These are phyloP conservation scores for Trididemnum clinides DNA, from an alignment of 23 tunicate genomes.

Conservation along the genomic window DNA sequence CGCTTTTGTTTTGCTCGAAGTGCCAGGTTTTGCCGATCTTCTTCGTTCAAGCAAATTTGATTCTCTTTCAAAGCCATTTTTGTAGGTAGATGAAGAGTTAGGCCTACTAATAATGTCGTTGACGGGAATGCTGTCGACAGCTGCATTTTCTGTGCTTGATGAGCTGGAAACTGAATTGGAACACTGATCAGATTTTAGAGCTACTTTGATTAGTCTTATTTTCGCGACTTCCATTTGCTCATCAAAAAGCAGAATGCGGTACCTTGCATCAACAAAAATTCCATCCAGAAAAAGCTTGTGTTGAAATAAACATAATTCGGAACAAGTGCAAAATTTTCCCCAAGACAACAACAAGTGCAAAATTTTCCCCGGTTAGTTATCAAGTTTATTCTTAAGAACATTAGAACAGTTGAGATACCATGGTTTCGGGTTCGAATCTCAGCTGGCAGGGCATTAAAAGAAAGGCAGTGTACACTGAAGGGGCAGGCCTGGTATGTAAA, in stretches of 20 bases:
- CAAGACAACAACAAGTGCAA: no score
- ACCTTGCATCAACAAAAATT: no score
- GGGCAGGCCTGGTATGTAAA: no score
- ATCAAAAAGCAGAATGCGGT: no score
- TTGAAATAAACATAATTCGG: not conserved
- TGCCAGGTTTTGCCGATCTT: not conserved
- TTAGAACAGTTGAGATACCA: no score
- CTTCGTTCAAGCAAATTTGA: conserved; percentile 1
- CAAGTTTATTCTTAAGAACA: no score
- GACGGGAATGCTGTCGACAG: not conserved
- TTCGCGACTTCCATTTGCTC: not conserved
- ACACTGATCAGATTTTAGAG: not conserved
- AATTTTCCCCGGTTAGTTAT: no score
- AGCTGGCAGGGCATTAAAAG: no score
- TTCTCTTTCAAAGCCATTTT: not conserved
- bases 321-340: no score
- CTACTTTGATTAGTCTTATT: not conserved
- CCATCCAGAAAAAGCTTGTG: not conserved
- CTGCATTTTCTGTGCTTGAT: not conserved
- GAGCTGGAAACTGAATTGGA: not conserved
- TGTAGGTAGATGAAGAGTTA: not conserved
- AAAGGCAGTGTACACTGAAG: no score
- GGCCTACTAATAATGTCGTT: not conserved
- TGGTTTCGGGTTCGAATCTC: no score
- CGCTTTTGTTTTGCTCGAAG: not conserved